Evolutionary conservation across 2,888 invertebrate genomes (phyloP), one percentile per base, ranked within the genome.

Genomic region (Coremacera marginata): DNA sequence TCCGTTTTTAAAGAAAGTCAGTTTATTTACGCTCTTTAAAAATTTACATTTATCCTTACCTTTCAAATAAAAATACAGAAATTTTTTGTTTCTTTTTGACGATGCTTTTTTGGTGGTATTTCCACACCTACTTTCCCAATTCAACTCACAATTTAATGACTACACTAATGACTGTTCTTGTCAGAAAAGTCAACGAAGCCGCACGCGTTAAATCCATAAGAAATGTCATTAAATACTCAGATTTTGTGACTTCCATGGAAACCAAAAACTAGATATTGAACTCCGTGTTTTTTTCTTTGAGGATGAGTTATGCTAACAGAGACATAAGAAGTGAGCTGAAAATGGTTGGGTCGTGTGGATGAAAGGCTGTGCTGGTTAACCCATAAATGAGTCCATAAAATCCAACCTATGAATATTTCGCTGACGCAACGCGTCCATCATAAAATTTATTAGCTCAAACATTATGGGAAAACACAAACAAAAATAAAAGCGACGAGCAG

Each of bases 361-460:
- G 65, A 25, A 31, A 44, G 44, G 27, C 14, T 60, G 49, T 68
- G 75, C 51, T 60, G 70, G 57, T 70, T 51, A 63, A 51, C 55
- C 71, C 52, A 71, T 76, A 76, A 76, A 76, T 52, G 52, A 65
- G 25, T 65, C 63, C 76, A 76, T 76, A 76, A 76, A 76, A 76
- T 16, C 16, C 44, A 44, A 63, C 19, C 71, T 55, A 51, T 65
- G 65, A n/a, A 31, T 72, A 62, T 72, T 44, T 8, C 7, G 71
- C 8, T 34, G 49, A 14, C 25, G 55, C 52, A 34, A n/a, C 27
- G 31, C 63, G 76, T 62, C 67, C 65, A 76, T 76, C 76, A 71
- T 76, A 71, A 76, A 76, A 75, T 75, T 74, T 65, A 74, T 74
- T 74, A 62, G 74, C 74, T 67, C 19, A 62, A 70, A 16, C 31